Evolutionary conservation across 2,888 invertebrate genomes (phyloP).

Genomic region (Tromatobia lineatoria): DNA sequence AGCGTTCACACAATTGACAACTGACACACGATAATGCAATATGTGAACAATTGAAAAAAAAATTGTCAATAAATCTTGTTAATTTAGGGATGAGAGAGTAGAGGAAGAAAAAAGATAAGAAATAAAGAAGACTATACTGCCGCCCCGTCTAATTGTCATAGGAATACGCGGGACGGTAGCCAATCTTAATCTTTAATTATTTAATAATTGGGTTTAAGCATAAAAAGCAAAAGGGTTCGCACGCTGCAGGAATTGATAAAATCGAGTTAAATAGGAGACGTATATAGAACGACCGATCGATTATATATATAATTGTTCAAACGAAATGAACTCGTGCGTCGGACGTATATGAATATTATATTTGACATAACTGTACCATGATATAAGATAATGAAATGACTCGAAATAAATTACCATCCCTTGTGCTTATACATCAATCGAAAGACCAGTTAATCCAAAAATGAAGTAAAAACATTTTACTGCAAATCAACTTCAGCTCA

Average conservation of each 20-base stretch:
- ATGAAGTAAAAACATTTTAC: slow-evolving; percentile 18
- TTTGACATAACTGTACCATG: slow-evolving; percentile 31
- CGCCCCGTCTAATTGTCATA: slow-evolving; percentile 24
- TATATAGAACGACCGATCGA: slow-evolving; percentile 53
- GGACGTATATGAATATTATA: slow-evolving; percentile 60
- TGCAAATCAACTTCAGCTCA: not conserved
- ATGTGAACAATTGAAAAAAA: slow-evolving; percentile 15
- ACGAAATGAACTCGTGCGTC: slow-evolving; percentile 38
- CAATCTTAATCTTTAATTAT: slow-evolving; percentile 44
- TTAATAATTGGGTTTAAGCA: slow-evolving; percentile 43
- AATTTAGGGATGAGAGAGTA: not conserved
- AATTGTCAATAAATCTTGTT: slow-evolving; percentile 6
- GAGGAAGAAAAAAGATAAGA: slow-evolving; percentile 15
- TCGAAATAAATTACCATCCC: slow-evolving; percentile 35
- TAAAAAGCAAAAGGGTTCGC: slow-evolving; percentile 48
- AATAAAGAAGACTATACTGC: slow-evolving; percentile 30
- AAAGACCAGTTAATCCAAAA: slow-evolving; percentile 12
- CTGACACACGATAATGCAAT: not conserved
- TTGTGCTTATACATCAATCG: slow-evolving; percentile 27
- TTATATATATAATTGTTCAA: slow-evolving; percentile 58
- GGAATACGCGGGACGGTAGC: slow-evolving; percentile 31
- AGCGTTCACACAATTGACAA: slow-evolving; percentile 20
- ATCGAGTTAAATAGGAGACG: slow-evolving; percentile 60
- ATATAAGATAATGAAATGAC: slow-evolving; percentile 39
- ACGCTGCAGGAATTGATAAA: slow-evolving; percentile 68